A percentile compares a stretch with the other conserved stretches of the same genome.
phyloP scores from a whole-genome alignment of 2,888 invertebrate species.

The Diabrotica balteata region DNA sequence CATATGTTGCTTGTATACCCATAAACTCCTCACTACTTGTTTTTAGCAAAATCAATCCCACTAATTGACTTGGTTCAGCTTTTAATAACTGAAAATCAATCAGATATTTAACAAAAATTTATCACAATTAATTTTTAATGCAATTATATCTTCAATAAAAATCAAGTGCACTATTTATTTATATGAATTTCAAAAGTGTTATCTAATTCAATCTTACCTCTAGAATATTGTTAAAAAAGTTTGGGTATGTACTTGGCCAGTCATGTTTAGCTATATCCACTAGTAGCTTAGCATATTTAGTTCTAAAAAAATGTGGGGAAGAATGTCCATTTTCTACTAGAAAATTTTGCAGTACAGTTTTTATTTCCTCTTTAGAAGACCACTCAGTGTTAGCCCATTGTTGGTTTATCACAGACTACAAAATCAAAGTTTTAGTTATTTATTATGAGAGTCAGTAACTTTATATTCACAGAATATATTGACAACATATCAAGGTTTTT shows the following conservation, averaged over 20 bases:
- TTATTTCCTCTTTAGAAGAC: conserved; percentile 74
- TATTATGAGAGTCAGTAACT: too few relatives aligned
- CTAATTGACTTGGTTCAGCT: conserved; percentile 58
- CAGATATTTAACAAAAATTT: background rate
- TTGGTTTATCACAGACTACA: conserved; percentile 77
- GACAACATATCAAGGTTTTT: too few relatives aligned
- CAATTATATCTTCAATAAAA: background rate
- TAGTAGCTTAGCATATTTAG: conserved; percentile 82
- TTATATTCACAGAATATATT: too few relatives aligned
- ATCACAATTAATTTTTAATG: too few relatives aligned
- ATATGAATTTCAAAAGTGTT: too few relatives aligned
- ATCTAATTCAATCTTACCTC: too few relatives aligned
- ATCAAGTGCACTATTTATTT: background rate
- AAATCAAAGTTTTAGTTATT: conserved; percentile 26
- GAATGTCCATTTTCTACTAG: conserved; percentile 63
- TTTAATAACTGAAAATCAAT: conserved; percentile 46
- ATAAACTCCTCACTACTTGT: conserved; percentile 85
- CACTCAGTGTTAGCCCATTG: conserved; percentile 77
- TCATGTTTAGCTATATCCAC: conserved; percentile 85
- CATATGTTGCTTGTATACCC: conserved; percentile 73
- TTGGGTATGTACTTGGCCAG: conserved; percentile 86
- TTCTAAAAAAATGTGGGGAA: conserved; percentile 75
- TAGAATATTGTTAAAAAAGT: conserved; percentile 81
- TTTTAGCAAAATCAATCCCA: conserved; percentile 78
- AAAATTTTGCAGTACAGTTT: conserved; percentile 70